Evolutionary conservation across 2,113 vertebrate species (phyloP).

Genomic region (Brevimyrus niger): DNA sequence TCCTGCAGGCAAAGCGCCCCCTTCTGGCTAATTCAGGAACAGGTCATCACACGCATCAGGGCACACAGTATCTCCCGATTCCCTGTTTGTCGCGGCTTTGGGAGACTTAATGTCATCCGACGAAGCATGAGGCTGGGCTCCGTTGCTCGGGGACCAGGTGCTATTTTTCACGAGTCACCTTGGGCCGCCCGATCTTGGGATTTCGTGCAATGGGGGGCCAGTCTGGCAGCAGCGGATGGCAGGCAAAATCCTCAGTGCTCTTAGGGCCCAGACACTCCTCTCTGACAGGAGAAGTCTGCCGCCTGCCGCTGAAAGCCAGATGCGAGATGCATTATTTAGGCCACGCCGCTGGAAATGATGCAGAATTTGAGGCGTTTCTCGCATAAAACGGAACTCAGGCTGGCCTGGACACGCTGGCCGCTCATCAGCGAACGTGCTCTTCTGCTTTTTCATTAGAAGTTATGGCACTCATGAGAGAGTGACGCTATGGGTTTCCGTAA

Average conservation of each 20-base stretch:
- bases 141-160: not conserved
- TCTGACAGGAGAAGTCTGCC: not conserved
- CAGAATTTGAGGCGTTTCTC: not conserved
- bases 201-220: not conserved
- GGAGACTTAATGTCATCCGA: not conserved
- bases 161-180: conserved; percentile 5
- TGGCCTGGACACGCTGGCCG: not conserved
- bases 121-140: not conserved
- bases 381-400: not conserved
- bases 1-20: not conserved
- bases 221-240: not conserved
- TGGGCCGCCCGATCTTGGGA: not conserved
- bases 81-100: not conserved
- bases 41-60: not conserved
- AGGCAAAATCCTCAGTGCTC: too few relatives aligned
- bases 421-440: not conserved
- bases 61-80: not conserved
- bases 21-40: not conserved
- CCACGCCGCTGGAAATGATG: not conserved
- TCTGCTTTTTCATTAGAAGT: not conserved
- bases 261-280: not conserved
- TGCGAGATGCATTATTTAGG: not conserved
- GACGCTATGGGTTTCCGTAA: not conserved
- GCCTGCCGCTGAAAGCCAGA: not conserved
- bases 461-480: not conserved